Evolutionary conservation across 2,113 vertebrate genomes (phyloP), one percentile per base, ranked within the genome.

Genomic region (Anguilla rostrata): DNA sequence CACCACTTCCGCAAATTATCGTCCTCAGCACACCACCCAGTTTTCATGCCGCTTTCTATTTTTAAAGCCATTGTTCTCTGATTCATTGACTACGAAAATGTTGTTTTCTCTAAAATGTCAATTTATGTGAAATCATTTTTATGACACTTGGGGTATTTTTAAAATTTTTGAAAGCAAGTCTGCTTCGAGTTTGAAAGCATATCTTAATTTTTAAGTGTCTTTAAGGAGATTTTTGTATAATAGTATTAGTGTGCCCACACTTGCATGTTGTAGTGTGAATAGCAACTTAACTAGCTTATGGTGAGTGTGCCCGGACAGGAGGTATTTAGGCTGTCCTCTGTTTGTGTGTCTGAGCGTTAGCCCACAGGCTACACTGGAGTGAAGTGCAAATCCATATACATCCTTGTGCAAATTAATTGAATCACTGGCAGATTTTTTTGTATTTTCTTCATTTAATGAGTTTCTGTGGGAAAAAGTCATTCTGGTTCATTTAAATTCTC

Each of bases 1-100:
- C 80, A 60, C 63, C 85, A 89, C 86, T 89, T 90, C 88, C 88
- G 89, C 83, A 81, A 82, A 90, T 90, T 89, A 88, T 87, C 16
- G 5, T 26, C 39, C 84, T 20, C 39, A 39, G 3, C 78, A 43
- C 12, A 22, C n/a, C 49, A 16, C 39, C 40, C 14, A 11, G 16
- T 63, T 40, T 39, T 39, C 86, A 39, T 20, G 20, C 49, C 82
- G 15, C 56, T 14, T 15, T n/a, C 39, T 66, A 41, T 86, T 81
- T 86, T 60, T 86, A 86, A 75, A 34, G n/a, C 7, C 71, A 75
- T 75, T 75, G 71, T 75, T 75, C 71, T 12, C 71, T 9, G n/a
- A 66, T 66, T 20, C 26, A 34, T 22, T 75, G 71, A 1, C 9
- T 75, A 11, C 12, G 71, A 34, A 75, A 75, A 34, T 75, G n/a